Conservation (phyloP, 2,113 vertebrate genomes). For the Dicaeum eximium region DNA sequence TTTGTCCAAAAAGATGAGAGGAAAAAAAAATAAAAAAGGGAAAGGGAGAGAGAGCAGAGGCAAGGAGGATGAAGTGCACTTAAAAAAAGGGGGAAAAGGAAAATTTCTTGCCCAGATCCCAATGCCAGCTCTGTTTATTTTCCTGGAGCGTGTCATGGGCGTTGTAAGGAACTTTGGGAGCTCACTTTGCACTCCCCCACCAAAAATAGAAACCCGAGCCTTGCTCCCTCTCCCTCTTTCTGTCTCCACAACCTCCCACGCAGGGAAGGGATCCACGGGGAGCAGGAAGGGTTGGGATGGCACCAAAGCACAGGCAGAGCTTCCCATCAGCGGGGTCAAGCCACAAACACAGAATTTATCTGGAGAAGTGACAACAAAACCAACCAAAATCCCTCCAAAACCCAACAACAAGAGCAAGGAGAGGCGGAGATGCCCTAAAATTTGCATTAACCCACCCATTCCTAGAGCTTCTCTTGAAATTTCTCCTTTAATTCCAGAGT, state of each 20-base stretch:
- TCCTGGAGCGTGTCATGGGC: not conserved
- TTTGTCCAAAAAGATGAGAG: slow-evolving; percentile 52
- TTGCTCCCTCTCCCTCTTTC: not conserved
- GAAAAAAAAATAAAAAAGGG: not conserved
- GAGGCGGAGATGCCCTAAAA: not conserved
- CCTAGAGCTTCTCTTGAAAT: slow-evolving; percentile 28
- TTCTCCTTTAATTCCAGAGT: slow-evolving; percentile 17
- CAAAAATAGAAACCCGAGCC: fast-evolving
- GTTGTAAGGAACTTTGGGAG: not conserved
- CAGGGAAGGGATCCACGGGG: not conserved
- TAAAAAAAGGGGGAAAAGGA: not conserved
- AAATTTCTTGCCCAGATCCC: not conserved
- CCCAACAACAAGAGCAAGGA: not conserved
- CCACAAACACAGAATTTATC: not conserved
- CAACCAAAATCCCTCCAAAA: not conserved
- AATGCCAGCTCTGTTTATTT: slow-evolving; percentile 38
- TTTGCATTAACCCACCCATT: not conserved
- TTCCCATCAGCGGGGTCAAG: not conserved
- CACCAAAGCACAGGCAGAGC: not conserved
- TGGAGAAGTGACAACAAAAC: not conserved
- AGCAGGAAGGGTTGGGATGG: not conserved
- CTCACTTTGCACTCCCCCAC: not conserved
- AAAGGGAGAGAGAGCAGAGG: not conserved
- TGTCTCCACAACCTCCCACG: not conserved
- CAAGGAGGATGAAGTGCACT: not conserved